Base-by-base conservation (phyloP, 2,113 vertebrate species). In the Nannobrachium achirus region DNA sequence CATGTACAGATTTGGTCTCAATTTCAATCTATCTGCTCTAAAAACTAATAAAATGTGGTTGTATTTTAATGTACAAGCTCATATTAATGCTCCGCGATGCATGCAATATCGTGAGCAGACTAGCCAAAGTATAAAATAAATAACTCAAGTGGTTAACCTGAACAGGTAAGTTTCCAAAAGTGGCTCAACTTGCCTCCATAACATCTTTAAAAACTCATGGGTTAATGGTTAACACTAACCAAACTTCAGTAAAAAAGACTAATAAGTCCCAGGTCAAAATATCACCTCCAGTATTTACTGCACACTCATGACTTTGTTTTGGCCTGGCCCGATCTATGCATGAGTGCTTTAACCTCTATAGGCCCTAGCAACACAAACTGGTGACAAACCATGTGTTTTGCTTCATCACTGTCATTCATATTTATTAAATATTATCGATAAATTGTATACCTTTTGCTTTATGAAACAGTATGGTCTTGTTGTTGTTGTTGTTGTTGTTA, bases 161-260 rank as follows among this genome's bases (percentile, higher is more conserved):
- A 20, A 14, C 20, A 14, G 45, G 56, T 41, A 20, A 15, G 53
- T 45, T 38, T 72, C 2, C 39, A 71, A 71, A 78, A 62, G 44
- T 64, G 7, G 20, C 40, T 67, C 60, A 56, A 18, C 56, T 65
- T 69, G 59, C 73, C 59, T 62, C 16, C 49, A 80, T 75, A 71
- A 67, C 79, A 70, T 78, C 69, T 56, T 69, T 80, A 61, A 80
- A 79, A 79, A 63, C 52, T 66, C 57, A 52, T 44, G 68, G 58
- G 80, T 89, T 83, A 91, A 89, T 86, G 63, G 88, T 90, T 91
- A 83, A 90, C 81, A 39, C 67, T 74, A 81, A 84, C 65, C 81
- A 86, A 88, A 88, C 81, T 60, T 64, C 71, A 72, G 59, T 83
- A 76, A 89, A 80, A 19, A 80, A 58, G 69, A 58, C 51, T 72